Evolutionary conservation across 2,888 invertebrate species (phyloP), one percentile per base, ranked within the genome.

Genomic region (Lobophora halterata): DNA sequence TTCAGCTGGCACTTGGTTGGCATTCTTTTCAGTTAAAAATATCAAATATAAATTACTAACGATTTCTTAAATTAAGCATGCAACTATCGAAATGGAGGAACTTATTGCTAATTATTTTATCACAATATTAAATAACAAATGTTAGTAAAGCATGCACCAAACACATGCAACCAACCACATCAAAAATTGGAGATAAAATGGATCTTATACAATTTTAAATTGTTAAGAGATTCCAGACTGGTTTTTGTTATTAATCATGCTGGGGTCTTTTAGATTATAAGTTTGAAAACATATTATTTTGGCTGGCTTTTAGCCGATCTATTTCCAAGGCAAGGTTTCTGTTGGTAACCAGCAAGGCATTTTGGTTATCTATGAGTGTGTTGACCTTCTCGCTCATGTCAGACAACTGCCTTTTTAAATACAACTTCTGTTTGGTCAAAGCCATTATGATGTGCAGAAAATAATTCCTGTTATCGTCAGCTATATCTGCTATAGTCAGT

Each of bases 391-490:
- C 70, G 47, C 57, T 71, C 65, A 88, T 68, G 1, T 50, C 59
- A 2, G 60, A 32, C 13, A 88, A 52, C 39, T 87, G 79, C 38
- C 87, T 87, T 43, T 88, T 86, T 27, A 88, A 63, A 63, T 71
- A 86, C 40, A 88, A 46, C 43, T 85, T 81, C 43, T 87, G 86
- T 53, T 88, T 88, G 1, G 87, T 87, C 8, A 88, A 61, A 13
- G 78, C 79, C 81, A 88, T 81, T 79, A 85, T 86, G n/a, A 85
- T 71, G 35, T 80, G 79, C 0, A 86, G 69, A 46, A 81, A 87
- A 58, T 81, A 80, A 51, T 82, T 81, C 33, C 77, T 69, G 40
- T 79, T 86, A 36, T 85, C 80, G 52, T 81, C 80, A 1, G 81
- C 70, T 1, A 82, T 71, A 64, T 88, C 85, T 1, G 76, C 62